These are phyloP conservation scores for Stegodyphus dumicola DNA, from an alignment of 1,140 invertebrate genomes.

Conservation along the genomic window DNA sequence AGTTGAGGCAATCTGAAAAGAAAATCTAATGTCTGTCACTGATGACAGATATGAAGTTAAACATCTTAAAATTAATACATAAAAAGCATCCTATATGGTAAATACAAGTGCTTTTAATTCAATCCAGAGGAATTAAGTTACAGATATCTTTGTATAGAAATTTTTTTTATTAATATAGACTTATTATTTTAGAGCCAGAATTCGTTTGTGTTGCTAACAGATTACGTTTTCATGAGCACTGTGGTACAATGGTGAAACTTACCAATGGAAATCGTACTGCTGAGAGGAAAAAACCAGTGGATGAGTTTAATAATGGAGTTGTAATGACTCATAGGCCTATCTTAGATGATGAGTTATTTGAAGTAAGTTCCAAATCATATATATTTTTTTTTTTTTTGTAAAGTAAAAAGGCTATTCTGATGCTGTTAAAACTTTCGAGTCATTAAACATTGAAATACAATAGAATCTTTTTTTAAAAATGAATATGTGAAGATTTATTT, in stretches of 20 bases:
- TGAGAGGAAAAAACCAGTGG: conserved; percentile 84
- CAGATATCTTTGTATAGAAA: not conserved
- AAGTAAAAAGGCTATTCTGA: too few relatives aligned
- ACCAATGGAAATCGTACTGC: conserved; percentile 85
- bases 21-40: too few relatives aligned
- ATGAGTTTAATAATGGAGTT: conserved; percentile 94
- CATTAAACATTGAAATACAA: too few relatives aligned
- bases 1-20: too few relatives aligned
- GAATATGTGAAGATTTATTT: too few relatives aligned
- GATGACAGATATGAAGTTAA: too few relatives aligned
- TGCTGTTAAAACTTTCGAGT: too few relatives aligned
- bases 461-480: too few relatives aligned
- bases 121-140: not conserved
- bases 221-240: conserved; percentile 87
- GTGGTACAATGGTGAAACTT: conserved; percentile 89
- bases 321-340: conserved; percentile 91
- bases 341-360: conserved; percentile 90
- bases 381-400: not conserved
- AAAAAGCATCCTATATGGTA: too few relatives aligned
- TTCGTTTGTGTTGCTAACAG: conserved; percentile 67
- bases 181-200: conserved; percentile 8
- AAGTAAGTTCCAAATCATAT: conserved; percentile 73
- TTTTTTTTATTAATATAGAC: not conserved
- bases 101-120: too few relatives aligned
- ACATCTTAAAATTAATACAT: too few relatives aligned